Percentiles rank a stretch among this genome's conserved stretches.
Evolutionary conservation across 2,888 invertebrate genomes (phyloP).

Genomic region (Melieria crassipennis): DNA sequence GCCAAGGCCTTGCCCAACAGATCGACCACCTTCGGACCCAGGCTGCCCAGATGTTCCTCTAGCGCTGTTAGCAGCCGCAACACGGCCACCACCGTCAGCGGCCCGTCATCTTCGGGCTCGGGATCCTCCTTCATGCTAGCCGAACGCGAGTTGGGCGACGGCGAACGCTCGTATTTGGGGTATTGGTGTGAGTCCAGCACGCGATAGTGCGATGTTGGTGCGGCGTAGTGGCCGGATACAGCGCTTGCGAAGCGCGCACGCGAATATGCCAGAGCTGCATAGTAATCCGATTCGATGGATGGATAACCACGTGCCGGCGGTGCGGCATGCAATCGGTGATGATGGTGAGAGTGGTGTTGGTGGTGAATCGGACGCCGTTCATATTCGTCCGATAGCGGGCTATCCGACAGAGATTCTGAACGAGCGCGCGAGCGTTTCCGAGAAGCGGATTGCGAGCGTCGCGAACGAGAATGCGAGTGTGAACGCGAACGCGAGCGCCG

Average conservation of each 20-base stretch:
- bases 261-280: slow-evolving; percentile 12
- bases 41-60: slow-evolving; percentile 84
- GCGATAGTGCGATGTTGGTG: slow-evolving; percentile 49
- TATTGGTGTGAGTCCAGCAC: slow-evolving; percentile 59
- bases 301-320: slow-evolving; percentile 38
- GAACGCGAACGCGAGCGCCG: slow-evolving; percentile 38
- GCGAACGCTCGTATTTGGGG: slow-evolving; percentile 58
- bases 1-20: slow-evolving; percentile 80
- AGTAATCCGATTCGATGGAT: slow-evolving; percentile 29
- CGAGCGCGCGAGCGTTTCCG: slow-evolving; percentile 37
- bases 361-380: slow-evolving; percentile 11
- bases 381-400: slow-evolving; percentile 43
- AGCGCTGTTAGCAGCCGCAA: slow-evolving; percentile 81
- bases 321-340: slow-evolving; percentile 32
- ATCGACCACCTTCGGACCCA: slow-evolving; percentile 82
- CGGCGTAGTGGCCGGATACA: slow-evolving; percentile 11
- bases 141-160: slow-evolving; percentile 40
- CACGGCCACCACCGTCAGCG: slow-evolving; percentile 73
- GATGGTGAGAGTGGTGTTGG: slow-evolving; percentile 24
- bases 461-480: slow-evolving; percentile 43
- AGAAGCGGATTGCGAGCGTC: slow-evolving; percentile 40
- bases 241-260: background rate
- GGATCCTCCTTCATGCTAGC: slow-evolving; percentile 56
- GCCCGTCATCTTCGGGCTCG: slow-evolving; percentile 67
- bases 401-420: slow-evolving; percentile 32